Base-by-base conservation (phyloP, 2,888 invertebrate species). In the Archaeoteleia sp. region DNA sequence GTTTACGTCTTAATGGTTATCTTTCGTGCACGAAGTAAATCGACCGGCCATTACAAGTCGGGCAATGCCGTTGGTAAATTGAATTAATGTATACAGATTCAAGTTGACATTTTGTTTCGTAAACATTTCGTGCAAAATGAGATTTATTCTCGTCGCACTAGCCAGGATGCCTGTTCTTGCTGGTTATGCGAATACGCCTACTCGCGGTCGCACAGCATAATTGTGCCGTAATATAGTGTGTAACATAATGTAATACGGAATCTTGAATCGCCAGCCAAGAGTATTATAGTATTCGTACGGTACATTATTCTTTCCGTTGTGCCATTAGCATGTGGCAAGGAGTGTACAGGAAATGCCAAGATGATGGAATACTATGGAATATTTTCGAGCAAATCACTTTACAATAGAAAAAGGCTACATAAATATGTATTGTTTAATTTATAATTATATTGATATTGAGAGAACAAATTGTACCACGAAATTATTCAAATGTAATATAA, bases 191-290 rank as follows among this genome's bases (percentile, higher is more conserved):
- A 53, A 29, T 40, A 62, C 67, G 57, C 67, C 67, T 57, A 67
- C 67, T 67, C 42, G 12, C 42, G 17, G 46, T 20, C 49, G 55
- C 45, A 39, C 39, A 29, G 53, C 35, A 39, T 57, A 61, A 62
- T 67, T 57, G 57, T 57, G 46, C 67, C 42, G 37, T 62, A 67
- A 62, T 57, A 42, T 53, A 53, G 61, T 27, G 51, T 48, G 55
- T 62, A 67, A 67, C 51, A 55, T 62, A 67, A 57, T 67, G 53
- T 67, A 46, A 57, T 62, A 62, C 42, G 48, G 32, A 61, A 62
- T 61, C 53, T 42, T 27, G 43, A 32, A 53, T 66, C 43, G 66
- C 39, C 30, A 20, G 48, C 63, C 49, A 49, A 63, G 30, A 63
- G 43, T 54, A 46, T 45, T 53, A 29, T 42, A 54, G 13, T 48